These are phyloP conservation scores for Scylla paramamosain DNA, from an alignment of 1,140 invertebrate genomes.

Conservation along the genomic window DNA sequence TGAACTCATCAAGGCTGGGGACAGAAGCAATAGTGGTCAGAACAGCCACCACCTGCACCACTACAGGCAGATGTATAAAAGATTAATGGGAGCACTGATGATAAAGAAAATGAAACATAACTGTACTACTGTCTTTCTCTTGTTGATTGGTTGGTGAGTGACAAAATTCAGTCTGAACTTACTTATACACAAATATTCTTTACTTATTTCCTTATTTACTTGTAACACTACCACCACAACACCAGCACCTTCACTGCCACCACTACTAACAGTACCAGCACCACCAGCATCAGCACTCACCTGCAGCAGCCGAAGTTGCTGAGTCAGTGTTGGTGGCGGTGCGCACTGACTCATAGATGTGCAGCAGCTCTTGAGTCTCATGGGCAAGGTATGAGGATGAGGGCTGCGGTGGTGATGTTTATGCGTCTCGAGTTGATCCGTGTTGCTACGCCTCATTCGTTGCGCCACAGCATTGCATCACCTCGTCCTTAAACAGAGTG, in stretches of 20 bases:
- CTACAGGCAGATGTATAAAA: background rate
- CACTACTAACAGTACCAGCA: too few species aligned
- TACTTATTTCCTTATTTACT: too few species aligned
- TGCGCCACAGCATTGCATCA: too few species aligned
- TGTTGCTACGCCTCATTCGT: too few species aligned
- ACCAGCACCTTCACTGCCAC: background rate
- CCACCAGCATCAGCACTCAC: constrained; percentile 39
- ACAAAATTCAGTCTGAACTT: too few species aligned
- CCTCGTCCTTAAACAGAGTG: too few species aligned
- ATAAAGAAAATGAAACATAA: background rate
- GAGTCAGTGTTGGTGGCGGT: constrained; percentile 82
- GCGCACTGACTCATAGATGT: constrained; percentile 89
- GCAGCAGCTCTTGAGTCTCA: constrained; percentile 87
- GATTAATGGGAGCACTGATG: background rate
- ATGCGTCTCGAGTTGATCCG: too few species aligned
- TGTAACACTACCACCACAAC: too few species aligned
- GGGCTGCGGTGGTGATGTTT: too few species aligned
- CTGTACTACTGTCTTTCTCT: too few species aligned
- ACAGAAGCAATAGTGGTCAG: constrained; percentile 74
- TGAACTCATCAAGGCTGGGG: constrained; percentile 88
- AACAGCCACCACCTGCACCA: background rate
- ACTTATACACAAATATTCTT: too few species aligned
- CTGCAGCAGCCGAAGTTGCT: constrained; percentile 80
- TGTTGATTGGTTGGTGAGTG: too few species aligned
- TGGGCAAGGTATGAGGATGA: constrained; percentile 94